These are phyloP conservation scores for Gymnocypris eckloni DNA, from an alignment of 2,797 vertebrate genomes.

Conservation along the genomic window DNA sequence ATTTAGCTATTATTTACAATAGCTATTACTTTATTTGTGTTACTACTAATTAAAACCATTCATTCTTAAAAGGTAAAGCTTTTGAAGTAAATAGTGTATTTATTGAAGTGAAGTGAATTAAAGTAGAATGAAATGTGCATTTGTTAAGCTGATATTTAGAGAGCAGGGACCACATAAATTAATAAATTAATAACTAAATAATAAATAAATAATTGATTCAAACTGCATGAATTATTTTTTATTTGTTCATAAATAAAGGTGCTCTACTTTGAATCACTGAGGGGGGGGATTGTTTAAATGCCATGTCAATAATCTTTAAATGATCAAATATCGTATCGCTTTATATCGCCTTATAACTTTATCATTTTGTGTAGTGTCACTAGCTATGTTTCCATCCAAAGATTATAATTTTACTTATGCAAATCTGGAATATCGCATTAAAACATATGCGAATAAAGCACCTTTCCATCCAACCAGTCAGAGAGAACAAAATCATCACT, in stretches of 20 bases:
- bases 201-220: neutral
- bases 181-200: neutral
- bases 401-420: too few relatives aligned
- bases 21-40: neutral
- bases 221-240: neutral
- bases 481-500: too few relatives aligned
- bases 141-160: neutral
- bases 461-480: too few relatives aligned
- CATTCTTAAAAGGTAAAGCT: neutral
- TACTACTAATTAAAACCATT: neutral
- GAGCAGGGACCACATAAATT: neutral
- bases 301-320: neutral
- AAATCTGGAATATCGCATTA: too few relatives aligned
- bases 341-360: neutral
- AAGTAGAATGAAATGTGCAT: neutral
- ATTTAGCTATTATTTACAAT: neutral
- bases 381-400: too few relatives aligned
- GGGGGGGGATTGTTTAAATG: too few relatives aligned
- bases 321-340: too few relatives aligned
- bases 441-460: too few relatives aligned
- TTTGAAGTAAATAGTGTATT: neutral
- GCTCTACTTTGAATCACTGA: neutral
- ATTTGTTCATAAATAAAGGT: neutral
- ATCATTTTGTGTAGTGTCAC: neutral
- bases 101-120: neutral